phyloP scores from a whole-genome alignment of 2,888 invertebrate species.

The Euphydryas editha region DNA sequence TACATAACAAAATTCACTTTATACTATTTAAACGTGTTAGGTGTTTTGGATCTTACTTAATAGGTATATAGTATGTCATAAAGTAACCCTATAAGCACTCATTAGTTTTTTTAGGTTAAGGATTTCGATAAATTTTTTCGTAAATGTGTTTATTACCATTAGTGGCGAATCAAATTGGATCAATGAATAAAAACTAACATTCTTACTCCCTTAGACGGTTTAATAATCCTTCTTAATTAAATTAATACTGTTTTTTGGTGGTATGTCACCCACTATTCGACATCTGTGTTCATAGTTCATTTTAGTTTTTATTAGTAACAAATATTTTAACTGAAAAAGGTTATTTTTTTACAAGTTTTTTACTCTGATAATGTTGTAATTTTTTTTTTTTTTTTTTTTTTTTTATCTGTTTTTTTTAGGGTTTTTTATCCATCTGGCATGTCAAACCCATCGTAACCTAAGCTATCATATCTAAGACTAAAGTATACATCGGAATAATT shows the following conservation, averaged over 20 bases:
- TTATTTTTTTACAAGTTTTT: background rate
- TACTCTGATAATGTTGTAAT: background rate
- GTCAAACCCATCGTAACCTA: too few species aligned
- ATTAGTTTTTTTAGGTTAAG: background rate
- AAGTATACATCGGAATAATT: too few species aligned
- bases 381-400: background rate
- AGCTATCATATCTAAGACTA: too few species aligned
- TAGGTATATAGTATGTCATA: background rate
- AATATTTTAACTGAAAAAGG: conserved; percentile 20
- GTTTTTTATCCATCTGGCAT: too few species aligned
- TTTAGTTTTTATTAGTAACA: conserved; percentile 12
- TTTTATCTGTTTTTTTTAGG: too few species aligned
- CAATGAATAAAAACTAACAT: conserved; percentile 21
- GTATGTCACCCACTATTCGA: conserved; percentile 16
- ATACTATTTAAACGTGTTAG: background rate
- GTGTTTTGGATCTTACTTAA: too few species aligned
- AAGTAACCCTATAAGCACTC: background rate
- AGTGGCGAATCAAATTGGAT: conserved; percentile 25
- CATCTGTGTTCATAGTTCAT: conserved; percentile 23
- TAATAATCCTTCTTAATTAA: conserved; percentile 24
- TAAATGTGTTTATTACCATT: conserved; percentile 22
- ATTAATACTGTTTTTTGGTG: conserved; percentile 21
- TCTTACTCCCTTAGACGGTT: conserved; percentile 19
- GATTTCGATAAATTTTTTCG: conserved; percentile 20
- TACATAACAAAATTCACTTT: too few species aligned